Evolutionary conservation across 37 sponge, comb jelly and placozoan species (phyloP).

Genomic region (Theonella swinhoei): DNA sequence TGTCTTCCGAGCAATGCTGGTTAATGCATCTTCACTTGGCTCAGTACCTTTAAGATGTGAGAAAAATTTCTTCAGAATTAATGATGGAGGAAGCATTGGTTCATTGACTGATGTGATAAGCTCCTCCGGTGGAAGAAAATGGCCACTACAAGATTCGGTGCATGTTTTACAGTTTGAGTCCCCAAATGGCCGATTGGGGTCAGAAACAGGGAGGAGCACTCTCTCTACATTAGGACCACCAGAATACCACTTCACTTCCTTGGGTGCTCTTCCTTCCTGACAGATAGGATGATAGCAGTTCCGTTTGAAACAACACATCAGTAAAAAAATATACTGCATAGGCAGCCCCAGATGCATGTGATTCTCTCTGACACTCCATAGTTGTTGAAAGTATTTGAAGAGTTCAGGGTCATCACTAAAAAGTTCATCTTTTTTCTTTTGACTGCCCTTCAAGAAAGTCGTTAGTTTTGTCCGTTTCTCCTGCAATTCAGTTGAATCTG

Average conservation of each 20-base stretch:
- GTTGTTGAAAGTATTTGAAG: slow-evolving; percentile 14
- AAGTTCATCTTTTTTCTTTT: slow-evolving; percentile 1
- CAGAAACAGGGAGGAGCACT: slow-evolving; percentile 39
- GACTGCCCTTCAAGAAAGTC: slow-evolving; percentile 16
- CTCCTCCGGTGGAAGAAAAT: too few species aligned
- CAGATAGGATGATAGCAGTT: slow-evolving; percentile 45
- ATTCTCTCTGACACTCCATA: slow-evolving; percentile 6
- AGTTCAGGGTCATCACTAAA: slow-evolving; percentile 17
- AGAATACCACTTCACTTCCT: slow-evolving; percentile 10
- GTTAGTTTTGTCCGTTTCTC: background rate
- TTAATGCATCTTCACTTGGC: too few species aligned
- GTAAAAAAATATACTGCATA: slow-evolving; percentile 11
- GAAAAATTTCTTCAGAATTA: too few species aligned
- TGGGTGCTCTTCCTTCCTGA: background rate
- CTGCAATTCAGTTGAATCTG: slow-evolving; percentile 13
- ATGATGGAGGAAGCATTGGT: too few species aligned
- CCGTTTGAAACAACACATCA: slow-evolving; percentile 7
- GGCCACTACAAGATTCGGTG: background rate
- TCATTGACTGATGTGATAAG: too few species aligned
- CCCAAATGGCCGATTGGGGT: slow-evolving; percentile 28
- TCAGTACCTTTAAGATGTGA: too few species aligned
- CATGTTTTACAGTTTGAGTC: background rate
- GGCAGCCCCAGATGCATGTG: slow-evolving; percentile 15
- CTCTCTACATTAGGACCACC: slow-evolving; percentile 15
- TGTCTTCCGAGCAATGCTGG: too few species aligned